These are phyloP conservation scores for Toxostoma redivivum DNA, from an alignment of 2,113 vertebrate species.

Conservation along the genomic window DNA sequence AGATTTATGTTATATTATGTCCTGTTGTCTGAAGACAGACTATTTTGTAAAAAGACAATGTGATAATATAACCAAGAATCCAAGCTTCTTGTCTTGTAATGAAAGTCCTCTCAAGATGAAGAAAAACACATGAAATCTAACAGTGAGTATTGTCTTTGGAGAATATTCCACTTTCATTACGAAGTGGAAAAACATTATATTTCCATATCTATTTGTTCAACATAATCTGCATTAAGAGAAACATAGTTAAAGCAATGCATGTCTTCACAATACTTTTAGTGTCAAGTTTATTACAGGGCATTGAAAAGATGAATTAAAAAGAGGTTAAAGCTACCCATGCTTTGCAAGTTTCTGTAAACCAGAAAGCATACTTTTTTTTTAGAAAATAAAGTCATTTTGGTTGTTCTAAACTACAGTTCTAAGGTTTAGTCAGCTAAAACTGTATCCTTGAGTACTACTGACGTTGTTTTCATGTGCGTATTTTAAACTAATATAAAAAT, in stretches of 20 bases:
- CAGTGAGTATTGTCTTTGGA: background rate
- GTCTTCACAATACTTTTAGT: background rate
- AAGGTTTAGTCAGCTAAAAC: background rate
- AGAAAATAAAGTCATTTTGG: background rate
- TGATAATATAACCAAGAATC: background rate
- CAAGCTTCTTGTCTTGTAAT: background rate
- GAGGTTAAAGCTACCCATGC: background rate
- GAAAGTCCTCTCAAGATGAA: background rate
- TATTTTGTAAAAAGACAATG: background rate
- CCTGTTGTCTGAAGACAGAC: background rate
- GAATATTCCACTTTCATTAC: too few relatives aligned
- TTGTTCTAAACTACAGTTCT: background rate
- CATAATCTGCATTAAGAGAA: background rate
- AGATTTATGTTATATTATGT: background rate
- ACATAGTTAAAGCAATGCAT: background rate
- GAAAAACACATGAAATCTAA: background rate
- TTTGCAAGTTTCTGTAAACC: background rate
- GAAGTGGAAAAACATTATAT: background rate
- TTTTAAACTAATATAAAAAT: constrained; percentile 47
- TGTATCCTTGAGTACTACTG: background rate
- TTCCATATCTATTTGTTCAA: background rate
- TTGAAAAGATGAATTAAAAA: background rate
- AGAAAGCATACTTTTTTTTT: background rate
- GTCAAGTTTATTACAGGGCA: background rate
- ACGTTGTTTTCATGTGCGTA: background rate